phyloP scores from a whole-genome alignment of 2,888 invertebrate species.

The Lithophane ornitopus region DNA sequence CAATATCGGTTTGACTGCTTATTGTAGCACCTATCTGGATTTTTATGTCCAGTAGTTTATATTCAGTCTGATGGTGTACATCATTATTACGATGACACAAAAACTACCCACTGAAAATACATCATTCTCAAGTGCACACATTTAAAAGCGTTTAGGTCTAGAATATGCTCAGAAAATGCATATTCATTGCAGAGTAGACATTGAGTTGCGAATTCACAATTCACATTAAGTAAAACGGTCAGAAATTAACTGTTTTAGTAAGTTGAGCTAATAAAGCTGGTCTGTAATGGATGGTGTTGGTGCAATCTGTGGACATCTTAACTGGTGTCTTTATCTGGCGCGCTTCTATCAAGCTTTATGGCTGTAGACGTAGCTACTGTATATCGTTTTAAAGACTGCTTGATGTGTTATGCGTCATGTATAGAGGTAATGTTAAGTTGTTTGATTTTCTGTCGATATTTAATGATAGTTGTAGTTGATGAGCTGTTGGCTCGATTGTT shows the following conservation, averaged over 20 bases:
- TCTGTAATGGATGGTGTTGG: constrained; percentile 59
- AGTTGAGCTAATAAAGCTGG: constrained; percentile 65
- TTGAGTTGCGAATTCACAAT: constrained; percentile 49
- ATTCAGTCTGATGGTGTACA: neutral
- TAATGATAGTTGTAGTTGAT: neutral
- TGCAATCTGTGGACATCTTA: constrained; percentile 62
- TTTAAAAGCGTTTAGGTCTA: constrained; percentile 27
- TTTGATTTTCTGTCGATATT: constrained; percentile 8
- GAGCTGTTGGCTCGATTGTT: neutral
- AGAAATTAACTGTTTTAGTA: constrained; percentile 62
- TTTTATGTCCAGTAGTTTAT: neutral
- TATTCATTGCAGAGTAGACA: constrained; percentile 59
- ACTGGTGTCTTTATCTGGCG: constrained; percentile 50
- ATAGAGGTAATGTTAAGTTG: neutral
- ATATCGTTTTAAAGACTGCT: constrained; percentile 18
- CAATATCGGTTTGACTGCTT: neutral
- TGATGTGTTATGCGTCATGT: constrained; percentile 11
- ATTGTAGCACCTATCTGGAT: neutral
- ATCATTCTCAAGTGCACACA: constrained; percentile 13
- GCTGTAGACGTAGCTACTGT: constrained; percentile 31
- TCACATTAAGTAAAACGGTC: constrained; percentile 59
- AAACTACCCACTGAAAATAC: constrained; percentile 20
- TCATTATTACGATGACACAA: constrained; percentile 20
- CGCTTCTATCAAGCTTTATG: constrained; percentile 45
- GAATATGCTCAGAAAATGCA: constrained; percentile 55